Base-by-base conservation (phyloP, 2,888 invertebrate genomes). In the Harpagoxenus sublaevis region DNA sequence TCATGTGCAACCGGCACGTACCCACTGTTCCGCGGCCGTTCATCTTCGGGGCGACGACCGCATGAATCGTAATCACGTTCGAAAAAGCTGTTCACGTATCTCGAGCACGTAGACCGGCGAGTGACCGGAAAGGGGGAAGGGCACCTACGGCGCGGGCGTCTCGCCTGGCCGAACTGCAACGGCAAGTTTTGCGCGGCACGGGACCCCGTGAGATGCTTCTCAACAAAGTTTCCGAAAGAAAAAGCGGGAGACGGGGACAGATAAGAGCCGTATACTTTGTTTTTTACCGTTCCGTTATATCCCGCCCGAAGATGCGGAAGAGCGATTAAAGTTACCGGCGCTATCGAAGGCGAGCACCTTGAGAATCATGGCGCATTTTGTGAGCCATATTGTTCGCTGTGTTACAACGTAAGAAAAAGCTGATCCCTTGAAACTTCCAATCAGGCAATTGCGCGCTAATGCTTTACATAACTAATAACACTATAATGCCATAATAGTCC, bases 31-130 rank as follows among this genome's bases (percentile, higher is more conserved):
- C 60, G 60, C 65, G 66, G 68, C 55, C 70, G 79, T 89, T 83
- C 75, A 71, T 88, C 78, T 85, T 82, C 62, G 60, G 39, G 71
- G 31, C 62, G 74, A 78, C 71, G 74, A 83, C 68, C 87, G 75
- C 85, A 86, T 89, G 90, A 91, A 91, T 90, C 81, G 85, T 87
- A 90, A 91, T 90, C 91, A 88, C 65, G 74, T 87, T 85, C 81
- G 87, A 84, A 85, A 88, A 90, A 88, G 79, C 81, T 53, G 70
- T 73, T 88, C 78, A 78, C 83, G 84, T 79, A 82, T 66, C 63
- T 70, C 31, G 68, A 65, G 82, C 86, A 84, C 83, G 86, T 84
- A 55, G 45, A 39, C 57, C 71, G 75, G 60, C 65, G 68, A 78
- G 70, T 79, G 83, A 84, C 74, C 78, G 83, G 82, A 89, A 68